Evolutionary conservation across 2,797 vertebrate species (phyloP).

Genomic region (Danio choprae): DNA sequence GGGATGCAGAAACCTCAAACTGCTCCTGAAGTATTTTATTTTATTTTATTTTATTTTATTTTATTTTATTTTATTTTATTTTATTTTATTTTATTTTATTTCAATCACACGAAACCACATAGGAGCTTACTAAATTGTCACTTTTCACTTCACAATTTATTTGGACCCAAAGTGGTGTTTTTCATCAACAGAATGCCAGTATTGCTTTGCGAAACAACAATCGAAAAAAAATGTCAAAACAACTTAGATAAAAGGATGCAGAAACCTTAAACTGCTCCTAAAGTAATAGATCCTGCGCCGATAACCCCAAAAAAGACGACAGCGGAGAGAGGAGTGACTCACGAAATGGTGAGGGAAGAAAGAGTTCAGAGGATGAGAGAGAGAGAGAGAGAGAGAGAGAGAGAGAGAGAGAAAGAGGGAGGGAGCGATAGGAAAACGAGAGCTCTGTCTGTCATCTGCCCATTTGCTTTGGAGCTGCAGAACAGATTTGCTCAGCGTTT

Average conservation of each 20-base stretch:
- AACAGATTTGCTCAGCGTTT: conserved; percentile 44
- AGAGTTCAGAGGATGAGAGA: too few species aligned
- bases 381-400: conserved; percentile 29
- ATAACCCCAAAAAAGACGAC: conserved; percentile 25
- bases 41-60: too few species aligned
- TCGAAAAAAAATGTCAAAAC: neutral
- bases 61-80: too few species aligned
- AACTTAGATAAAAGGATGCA: neutral
- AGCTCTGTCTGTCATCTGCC: conserved; percentile 48
- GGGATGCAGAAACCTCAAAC: too few species aligned
- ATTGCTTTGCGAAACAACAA: neutral
- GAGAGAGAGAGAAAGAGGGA: conserved; percentile 22
- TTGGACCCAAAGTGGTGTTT: neutral
- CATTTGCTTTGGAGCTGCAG: conserved; percentile 44
- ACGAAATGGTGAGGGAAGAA: conserved; percentile 42
- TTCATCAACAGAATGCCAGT: neutral
- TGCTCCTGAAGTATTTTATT: too few species aligned
- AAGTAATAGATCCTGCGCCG: conserved; percentile 15
- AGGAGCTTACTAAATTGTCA: neutral
- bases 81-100: too few species aligned
- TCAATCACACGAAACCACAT: too few species aligned
- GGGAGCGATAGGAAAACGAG: conserved; percentile 39
- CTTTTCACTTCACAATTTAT: neutral
- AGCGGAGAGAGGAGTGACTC: conserved; percentile 44
- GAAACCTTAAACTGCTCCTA: neutral